Conservation (phyloP, 2,888 invertebrate genomes). For the Ariolimax columbianus region DNA sequence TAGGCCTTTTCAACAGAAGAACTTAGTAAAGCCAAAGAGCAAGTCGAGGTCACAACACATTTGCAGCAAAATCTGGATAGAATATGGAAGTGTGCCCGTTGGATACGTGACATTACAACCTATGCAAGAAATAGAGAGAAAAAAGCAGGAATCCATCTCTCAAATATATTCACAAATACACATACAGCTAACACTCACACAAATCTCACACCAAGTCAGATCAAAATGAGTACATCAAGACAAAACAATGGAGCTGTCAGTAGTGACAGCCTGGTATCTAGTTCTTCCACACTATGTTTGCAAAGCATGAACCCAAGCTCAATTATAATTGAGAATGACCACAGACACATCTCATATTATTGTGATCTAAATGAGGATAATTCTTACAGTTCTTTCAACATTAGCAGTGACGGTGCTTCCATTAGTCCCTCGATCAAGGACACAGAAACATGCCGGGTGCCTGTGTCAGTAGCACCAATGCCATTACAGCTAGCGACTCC, state of each 20-base stretch:
- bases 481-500: neutral
- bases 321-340: slow-evolving; percentile 73
- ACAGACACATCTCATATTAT: slow-evolving; percentile 71
- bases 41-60: slow-evolving; percentile 88
- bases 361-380: slow-evolving; percentile 71
- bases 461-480: slow-evolving; percentile 19
- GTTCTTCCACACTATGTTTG: slow-evolving; percentile 54
- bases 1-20: slow-evolving; percentile 94
- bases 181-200: neutral
- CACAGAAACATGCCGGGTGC: neutral
- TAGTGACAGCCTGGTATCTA: slow-evolving; percentile 51
- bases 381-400: slow-evolving; percentile 42
- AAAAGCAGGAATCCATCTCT: slow-evolving; percentile 77
- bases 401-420: neutral
- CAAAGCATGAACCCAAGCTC: slow-evolving; percentile 60
- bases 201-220: neutral
- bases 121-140: slow-evolving; percentile 89
- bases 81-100: slow-evolving; percentile 95
- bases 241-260: neutral
- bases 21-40: slow-evolving; percentile 90
- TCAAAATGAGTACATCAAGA: neutral
- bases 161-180: slow-evolving; percentile 59
- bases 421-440: neutral
- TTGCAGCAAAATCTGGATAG: slow-evolving; percentile 91
- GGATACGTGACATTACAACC: slow-evolving; percentile 96